Base-by-base conservation (phyloP, 2,888 invertebrate species). In the Himalopsyche japonica region DNA sequence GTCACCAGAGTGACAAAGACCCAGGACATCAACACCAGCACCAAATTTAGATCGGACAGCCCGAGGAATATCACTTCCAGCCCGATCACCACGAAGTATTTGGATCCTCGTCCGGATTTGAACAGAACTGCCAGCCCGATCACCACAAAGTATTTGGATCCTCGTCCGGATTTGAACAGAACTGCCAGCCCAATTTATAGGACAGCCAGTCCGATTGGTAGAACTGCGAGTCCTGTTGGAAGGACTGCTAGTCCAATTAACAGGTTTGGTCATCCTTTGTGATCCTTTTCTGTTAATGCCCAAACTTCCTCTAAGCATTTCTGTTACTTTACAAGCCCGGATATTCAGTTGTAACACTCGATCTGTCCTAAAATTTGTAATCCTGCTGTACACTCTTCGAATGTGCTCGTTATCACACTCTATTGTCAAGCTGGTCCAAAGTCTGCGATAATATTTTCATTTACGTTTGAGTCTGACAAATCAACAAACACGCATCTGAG, bases 191-290 rank as follows among this genome's bases (percentile, higher is more conserved):
- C 90, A 3, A 89, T 91, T 88, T 93, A 89, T 88, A 92, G 90
- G 88, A 93, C 90, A 1, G 89, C 93, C 3, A 94, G 94, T 88
- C 94, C 94, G 6, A 90, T 93, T 86, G 90, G 92, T 81, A 93
- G 93, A 87, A 92, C 90, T 88, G 91, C 91, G 84, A 92, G 91
- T 87, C 92, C 92, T 87, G 89, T 92, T 87, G 93, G 93, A 86
- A 92, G 93, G 81, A 92, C 92, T 0, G 90, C 92, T 78, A 94
- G 94, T 87, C 94, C 94, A 88, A 91, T 92, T 89, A 92, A 92
- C 89, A 91, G 92, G 92, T 92, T 89, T 86, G 47, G 77, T 84
- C 79, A 43, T 12, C n/a, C n/a, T n/a, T n/a, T n/a, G n/a, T n/a
- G n/a, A n/a, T n/a, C 4, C 30, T n/a, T 48, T 15, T 34, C 34